A percentile compares a stretch with the other conserved stretches of the same genome.
Conservation (phyloP, 1,140 invertebrate species). For the Heliothis virescens region DNA sequence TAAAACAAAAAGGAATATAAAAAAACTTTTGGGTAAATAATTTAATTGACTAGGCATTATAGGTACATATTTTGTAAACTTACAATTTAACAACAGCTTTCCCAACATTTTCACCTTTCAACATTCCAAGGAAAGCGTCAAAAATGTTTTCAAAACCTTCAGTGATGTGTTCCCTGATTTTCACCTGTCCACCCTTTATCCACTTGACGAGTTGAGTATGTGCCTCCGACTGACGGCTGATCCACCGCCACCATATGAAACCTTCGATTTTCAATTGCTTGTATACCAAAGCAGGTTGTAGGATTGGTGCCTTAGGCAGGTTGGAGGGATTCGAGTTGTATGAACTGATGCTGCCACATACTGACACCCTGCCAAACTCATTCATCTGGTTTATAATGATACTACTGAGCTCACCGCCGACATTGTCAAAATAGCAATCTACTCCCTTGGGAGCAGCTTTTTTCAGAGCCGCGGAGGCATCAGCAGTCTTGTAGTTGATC, state of each 20-base stretch:
- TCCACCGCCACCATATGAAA: conserved; percentile 33
- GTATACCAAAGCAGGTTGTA: conserved; percentile 35
- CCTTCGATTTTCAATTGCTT: conserved; percentile 49
- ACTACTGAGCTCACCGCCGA: conserved; percentile 47
- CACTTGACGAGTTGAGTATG: conserved; percentile 58
- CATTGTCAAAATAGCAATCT: conserved; percentile 49
- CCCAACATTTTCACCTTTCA: conserved; percentile 86
- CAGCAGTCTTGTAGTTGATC: conserved; percentile 46
- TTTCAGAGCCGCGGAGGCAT: conserved; percentile 21
- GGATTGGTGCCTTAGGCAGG: conserved; percentile 14
- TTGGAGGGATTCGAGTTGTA: conserved; percentile 14
- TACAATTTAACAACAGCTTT: conserved; percentile 70
- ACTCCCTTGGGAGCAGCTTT: conserved; percentile 45
- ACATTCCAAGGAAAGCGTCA: conserved; percentile 86
- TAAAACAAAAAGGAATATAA: too few relatives aligned
- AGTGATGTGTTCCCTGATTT: conserved; percentile 83
- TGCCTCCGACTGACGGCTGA: background rate
- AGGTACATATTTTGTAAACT: too few relatives aligned
- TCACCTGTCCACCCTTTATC: conserved; percentile 85
- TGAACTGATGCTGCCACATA: conserved; percentile 33
- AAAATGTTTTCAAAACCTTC: conserved; percentile 87
- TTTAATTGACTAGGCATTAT: conserved; percentile 77
- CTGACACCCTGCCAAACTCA: conserved; percentile 31
- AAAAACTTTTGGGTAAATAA: too few relatives aligned
- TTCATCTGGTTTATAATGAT: conserved; percentile 46